Evolutionary conservation across 2,113 vertebrate genomes (phyloP).

Genomic region (Ptilonorhynchus violaceus): DNA sequence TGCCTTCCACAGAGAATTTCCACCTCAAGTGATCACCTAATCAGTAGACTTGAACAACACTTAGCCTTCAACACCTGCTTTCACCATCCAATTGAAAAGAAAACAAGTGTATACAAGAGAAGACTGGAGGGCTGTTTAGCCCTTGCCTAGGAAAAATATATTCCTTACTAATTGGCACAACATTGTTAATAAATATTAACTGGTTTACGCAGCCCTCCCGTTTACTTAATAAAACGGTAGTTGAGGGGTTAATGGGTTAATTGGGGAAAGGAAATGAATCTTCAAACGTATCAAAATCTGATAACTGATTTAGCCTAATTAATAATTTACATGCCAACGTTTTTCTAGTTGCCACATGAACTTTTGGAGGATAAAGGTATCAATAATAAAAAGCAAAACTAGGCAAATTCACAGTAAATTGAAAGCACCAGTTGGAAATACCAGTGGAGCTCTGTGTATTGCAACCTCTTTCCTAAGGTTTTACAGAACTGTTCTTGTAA

Average conservation of each 20-base stretch:
- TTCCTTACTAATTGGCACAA: slow-evolving; percentile 43
- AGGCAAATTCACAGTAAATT: neutral
- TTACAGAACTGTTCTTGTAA: neutral
- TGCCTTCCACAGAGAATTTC: slow-evolving; percentile 7
- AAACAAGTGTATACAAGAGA: slow-evolving; percentile 10
- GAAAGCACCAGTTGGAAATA: neutral
- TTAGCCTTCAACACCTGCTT: slow-evolving; percentile 20
- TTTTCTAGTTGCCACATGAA: neutral
- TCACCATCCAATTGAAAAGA: slow-evolving; percentile 19
- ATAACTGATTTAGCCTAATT: slow-evolving; percentile 38
- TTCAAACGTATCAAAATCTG: slow-evolving; percentile 11
- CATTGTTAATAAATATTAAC: slow-evolving; percentile 45
- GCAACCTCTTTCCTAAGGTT: neutral
- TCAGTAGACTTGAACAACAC: neutral
- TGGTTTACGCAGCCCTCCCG: neutral
- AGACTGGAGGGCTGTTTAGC: slow-evolving; percentile 14
- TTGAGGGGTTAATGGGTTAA: slow-evolving; percentile 67
- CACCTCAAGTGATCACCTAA: neutral
- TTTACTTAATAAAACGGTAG: slow-evolving; percentile 42
- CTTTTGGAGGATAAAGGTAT: neutral
- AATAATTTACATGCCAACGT: slow-evolving; percentile 3
- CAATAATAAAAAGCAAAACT: neutral
- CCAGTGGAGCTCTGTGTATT: neutral
- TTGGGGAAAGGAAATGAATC: slow-evolving; percentile 6
- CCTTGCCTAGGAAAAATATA: slow-evolving; percentile 3